Percentiles rank a stretch among this genome's conserved stretches.
Conservation (phyloP, 2,888 invertebrate genomes). For the Latrodectus hesperus region DNA sequence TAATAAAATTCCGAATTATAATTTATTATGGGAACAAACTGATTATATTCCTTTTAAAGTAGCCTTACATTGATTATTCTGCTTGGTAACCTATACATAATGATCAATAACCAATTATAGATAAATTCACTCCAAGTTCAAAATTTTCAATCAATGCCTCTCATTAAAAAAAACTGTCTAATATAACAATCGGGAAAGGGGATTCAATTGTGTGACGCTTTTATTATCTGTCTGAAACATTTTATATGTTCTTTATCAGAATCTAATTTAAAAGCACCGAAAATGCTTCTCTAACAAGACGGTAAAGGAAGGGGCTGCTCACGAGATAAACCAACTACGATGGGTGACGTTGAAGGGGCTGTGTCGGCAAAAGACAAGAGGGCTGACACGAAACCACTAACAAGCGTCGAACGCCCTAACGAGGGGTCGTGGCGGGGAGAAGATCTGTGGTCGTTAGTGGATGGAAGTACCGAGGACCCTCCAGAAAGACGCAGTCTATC, state of each 20-base stretch:
- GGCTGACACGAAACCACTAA: constrained; percentile 37
- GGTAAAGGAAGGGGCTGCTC: background rate
- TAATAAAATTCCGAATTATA: too few species aligned
- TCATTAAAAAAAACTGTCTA: too few species aligned
- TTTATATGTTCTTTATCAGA: background rate
- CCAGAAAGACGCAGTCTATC: constrained; percentile 30
- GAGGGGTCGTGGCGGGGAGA: constrained; percentile 19
- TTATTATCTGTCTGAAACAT: background rate
- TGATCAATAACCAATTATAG: too few species aligned
- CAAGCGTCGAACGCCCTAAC: constrained; percentile 61
- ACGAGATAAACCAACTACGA: background rate
- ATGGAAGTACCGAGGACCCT: constrained; percentile 50
- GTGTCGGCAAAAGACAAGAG: constrained; percentile 48
- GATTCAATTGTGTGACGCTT: background rate
- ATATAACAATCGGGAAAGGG: background rate
- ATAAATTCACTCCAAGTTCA: too few species aligned
- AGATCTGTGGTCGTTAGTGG: constrained; percentile 31
- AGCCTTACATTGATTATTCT: too few species aligned
- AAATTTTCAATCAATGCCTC: too few species aligned
- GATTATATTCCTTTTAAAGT: too few species aligned
- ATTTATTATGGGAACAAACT: too few species aligned
- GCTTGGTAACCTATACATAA: too few species aligned
- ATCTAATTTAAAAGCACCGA: background rate
- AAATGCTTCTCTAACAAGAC: constrained; percentile 1
- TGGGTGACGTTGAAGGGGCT: constrained; percentile 22